Evolutionary conservation across 2,113 vertebrate species (phyloP).

Genomic region (Gila orcuttii): DNA sequence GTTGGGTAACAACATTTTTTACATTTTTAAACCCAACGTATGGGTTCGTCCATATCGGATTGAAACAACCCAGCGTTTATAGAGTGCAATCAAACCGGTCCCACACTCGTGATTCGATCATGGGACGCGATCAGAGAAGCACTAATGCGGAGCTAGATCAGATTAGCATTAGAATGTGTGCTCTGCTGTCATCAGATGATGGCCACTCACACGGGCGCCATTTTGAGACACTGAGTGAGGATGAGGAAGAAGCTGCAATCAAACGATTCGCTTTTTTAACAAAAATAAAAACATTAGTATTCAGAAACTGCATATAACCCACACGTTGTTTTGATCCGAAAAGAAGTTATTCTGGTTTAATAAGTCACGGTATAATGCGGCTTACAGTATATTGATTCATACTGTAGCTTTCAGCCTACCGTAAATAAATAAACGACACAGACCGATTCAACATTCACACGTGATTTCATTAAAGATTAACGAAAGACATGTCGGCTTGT

Average conservation of each 20-base stretch:
- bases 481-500: not conserved
- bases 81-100: not conserved
- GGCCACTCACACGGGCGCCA: slow-evolving; percentile 67
- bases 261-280: not conserved
- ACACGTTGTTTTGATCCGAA: not conserved
- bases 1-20: too few relatives aligned
- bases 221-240: slow-evolving; percentile 71
- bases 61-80: too few relatives aligned
- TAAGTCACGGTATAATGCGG: not conserved
- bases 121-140: not conserved
- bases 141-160: too few relatives aligned
- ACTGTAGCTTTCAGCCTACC: not conserved
- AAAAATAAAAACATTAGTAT: too few relatives aligned
- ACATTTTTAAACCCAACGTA: too few relatives aligned
- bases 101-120: not conserved
- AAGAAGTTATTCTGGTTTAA: not conserved
- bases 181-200: not conserved
- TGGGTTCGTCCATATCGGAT: too few relatives aligned
- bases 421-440: not conserved
- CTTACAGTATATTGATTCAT: not conserved
- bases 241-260: not conserved
- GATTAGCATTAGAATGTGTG: not conserved
- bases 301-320: not conserved
- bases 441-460: not conserved
- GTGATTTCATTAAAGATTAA: not conserved